A percentile compares a stretch with the other conserved stretches of the same genome.
Evolutionary conservation across 2,113 vertebrate species (phyloP).

Genomic region (Pantherophis guttatus): DNA sequence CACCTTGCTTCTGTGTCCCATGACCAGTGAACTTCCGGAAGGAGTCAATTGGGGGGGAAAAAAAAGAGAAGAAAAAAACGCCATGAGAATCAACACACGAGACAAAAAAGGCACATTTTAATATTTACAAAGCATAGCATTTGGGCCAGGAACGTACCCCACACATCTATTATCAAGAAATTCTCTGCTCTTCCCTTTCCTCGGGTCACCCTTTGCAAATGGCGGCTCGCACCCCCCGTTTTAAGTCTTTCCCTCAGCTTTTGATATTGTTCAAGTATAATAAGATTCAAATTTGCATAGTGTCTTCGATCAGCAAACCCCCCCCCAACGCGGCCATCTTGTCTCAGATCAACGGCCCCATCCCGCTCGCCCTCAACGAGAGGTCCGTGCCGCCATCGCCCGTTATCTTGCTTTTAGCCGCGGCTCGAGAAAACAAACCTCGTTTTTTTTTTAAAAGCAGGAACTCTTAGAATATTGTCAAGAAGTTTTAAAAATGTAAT

Average conservation of each 20-base stretch:
- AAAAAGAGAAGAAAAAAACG: constrained; percentile 1
- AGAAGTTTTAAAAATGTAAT: constrained; percentile 86
- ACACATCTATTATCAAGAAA: constrained; percentile 61
- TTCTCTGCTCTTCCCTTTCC: constrained; percentile 56
- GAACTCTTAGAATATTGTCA: constrained; percentile 68
- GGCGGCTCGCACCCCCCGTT: constrained; percentile 45
- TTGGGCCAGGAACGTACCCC: constrained; percentile 68
- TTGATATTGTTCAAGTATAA: constrained; percentile 58
- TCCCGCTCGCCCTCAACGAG: constrained; percentile 6
- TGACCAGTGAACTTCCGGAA: not conserved
- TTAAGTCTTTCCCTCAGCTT: constrained; percentile 42
- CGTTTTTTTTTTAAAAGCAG: constrained; percentile 48
- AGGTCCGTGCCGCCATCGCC: too few relatives aligned
- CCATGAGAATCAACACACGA: constrained; percentile 65
- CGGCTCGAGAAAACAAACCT: not conserved
- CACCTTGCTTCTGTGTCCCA: not conserved
- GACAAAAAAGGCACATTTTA: constrained; percentile 74
- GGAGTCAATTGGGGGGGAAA: fast-evolving
- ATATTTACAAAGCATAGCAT: constrained; percentile 71
- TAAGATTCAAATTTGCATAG: constrained; percentile 65
- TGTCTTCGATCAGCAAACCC: constrained; percentile 56
- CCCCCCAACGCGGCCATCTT: not conserved
- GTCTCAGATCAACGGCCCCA: constrained; percentile 55
- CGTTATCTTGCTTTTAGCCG: not conserved
- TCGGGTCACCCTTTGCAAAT: constrained; percentile 55